Evolutionary conservation across 2,113 vertebrate species (phyloP), one percentile per base, ranked within the genome.

Genomic region (Coryphaenoides rupestris): DNA sequence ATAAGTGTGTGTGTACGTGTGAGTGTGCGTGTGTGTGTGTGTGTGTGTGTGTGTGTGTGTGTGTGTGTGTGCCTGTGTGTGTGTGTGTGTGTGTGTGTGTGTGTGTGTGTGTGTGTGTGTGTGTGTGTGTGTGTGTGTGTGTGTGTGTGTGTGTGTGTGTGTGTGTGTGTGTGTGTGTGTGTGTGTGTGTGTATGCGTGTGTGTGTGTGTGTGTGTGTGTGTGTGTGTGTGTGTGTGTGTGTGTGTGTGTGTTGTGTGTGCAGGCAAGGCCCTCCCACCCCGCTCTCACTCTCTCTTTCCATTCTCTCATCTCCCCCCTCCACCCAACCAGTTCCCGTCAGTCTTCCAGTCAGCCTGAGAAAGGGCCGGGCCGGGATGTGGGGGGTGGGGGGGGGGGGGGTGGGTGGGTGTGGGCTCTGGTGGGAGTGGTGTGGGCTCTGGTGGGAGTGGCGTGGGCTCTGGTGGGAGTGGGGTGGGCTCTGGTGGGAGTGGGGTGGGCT

Each of bases 301-400:
- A 90, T 90, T 73, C 70, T 69, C 83, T 90, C 87, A 90, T 83
- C 72, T 58, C 60, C 71, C 75, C 55, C 54, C 65, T 61, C 45
- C 60, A 26, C 69, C 70, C 67, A 53, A 56, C 70, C 74, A 40
- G 67, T 72, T 62, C 67, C n/a, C 53, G n/a, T 21, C 54, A 60
- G 45, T 67, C 72, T 85, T 86, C 87, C 84, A 69, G 62, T 68
- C 66, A 0, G 69, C 73, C 73, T 83, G 85, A 82, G 78, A 86
- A 82, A 72, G 79, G n/a, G 33, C 33, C 9, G 33, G 33, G 33
- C 33, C 0, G 33, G 24, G 24, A 6, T 26, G 6, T 3, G 24
- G 24, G 24, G 3, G 3, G 24, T 26, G 24, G 24, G 24, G 24
- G 24, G 24, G 24, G 24, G 24, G 3, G 24, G 24, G 24, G 24